Base-by-base conservation (phyloP, 2,797 vertebrate genomes). In the Myotis myotis region DNA sequence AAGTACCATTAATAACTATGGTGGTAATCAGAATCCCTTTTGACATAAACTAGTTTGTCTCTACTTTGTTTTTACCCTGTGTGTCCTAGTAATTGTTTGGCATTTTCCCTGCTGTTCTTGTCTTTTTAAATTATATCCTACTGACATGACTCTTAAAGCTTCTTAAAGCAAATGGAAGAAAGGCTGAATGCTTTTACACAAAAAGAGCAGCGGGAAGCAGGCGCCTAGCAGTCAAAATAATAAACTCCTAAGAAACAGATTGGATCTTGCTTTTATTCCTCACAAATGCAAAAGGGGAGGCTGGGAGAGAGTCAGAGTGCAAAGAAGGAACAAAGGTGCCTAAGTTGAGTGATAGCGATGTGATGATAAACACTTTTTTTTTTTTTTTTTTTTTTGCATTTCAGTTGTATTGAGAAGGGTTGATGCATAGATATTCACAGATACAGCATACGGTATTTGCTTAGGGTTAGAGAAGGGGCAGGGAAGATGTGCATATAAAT, bases 121-220 rank as follows among this genome's bases (percentile, higher is more conserved):
- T 90, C 96, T 96, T 93, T 95, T 92, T 93, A 51, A 96, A 96
- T 96, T 96, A 93, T 86, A 93, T 92, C 70, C 87, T 94, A 74
- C 93, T 94, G 93, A 90, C 74, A 71, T 62, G 95, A 85, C 66
- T 87, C 95, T 93, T 90, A 88, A 72, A 90, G 93, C 68, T 85
- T 89, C 94, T 96, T 94, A 93, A 84, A 88, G 85, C 33, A 49
- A 95, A 85, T 85, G 72, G 81, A 89, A 96, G 87, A 85, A 94
- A 94, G 55, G 62, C 78, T 96, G 89, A 94, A 88, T 89, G 78
- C 55, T 95, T 87, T 94, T 78, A 66, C 57, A 92, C 87, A 95
- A 92, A 95, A 90, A 53, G 19, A 96, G 64, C 92, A 89, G 85
- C 57, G 62, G 92, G 90, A 92, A 64, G 85, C 76, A 92, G 72